phyloP scores from a whole-genome alignment of 1,140 invertebrate genomes.

The Brachionus rubens region DNA sequence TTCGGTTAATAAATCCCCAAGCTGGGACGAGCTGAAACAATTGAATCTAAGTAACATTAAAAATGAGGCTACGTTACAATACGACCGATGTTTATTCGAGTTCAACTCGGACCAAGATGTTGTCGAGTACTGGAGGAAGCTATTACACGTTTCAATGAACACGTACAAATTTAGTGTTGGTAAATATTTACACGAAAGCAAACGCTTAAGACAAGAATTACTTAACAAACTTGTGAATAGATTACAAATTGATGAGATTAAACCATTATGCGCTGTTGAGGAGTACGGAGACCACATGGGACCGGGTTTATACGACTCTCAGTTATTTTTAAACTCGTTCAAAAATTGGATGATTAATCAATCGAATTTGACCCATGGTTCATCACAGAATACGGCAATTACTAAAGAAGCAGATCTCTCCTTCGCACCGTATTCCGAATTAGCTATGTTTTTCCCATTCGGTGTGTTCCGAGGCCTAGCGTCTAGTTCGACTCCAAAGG shows the following conservation, averaged over 20 bases:
- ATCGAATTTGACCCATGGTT: neutral
- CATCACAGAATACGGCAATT: neutral
- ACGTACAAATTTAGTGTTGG: conserved; percentile 38
- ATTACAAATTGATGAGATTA: neutral
- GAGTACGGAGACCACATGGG: conserved; percentile 31
- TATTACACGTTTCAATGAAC: conserved; percentile 38
- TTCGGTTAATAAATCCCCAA: neutral
- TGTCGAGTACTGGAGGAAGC: conserved; percentile 28
- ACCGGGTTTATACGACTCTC: conserved; percentile 40
- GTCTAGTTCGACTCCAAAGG: neutral
- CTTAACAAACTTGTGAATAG: conserved; percentile 4
- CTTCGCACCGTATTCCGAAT: conserved; percentile 13
- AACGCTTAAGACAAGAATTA: conserved; percentile 1
- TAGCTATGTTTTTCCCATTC: conserved; percentile 32
- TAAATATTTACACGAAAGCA: conserved; percentile 16
- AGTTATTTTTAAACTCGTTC: conserved; percentile 31
- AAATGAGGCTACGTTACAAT: neutral
- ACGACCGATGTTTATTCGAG: conserved; percentile 24
- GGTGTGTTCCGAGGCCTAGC: conserved; percentile 16
- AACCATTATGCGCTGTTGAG: neutral
- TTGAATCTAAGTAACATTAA: neutral
- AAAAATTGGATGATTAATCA: conserved; percentile 44
- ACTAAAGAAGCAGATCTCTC: conserved; percentile 28
- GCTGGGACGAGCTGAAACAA: neutral
- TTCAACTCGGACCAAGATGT: conserved; percentile 4